Base-by-base conservation (phyloP, 2,797 vertebrate species). In the Helicolenus hilgendorfi region DNA sequence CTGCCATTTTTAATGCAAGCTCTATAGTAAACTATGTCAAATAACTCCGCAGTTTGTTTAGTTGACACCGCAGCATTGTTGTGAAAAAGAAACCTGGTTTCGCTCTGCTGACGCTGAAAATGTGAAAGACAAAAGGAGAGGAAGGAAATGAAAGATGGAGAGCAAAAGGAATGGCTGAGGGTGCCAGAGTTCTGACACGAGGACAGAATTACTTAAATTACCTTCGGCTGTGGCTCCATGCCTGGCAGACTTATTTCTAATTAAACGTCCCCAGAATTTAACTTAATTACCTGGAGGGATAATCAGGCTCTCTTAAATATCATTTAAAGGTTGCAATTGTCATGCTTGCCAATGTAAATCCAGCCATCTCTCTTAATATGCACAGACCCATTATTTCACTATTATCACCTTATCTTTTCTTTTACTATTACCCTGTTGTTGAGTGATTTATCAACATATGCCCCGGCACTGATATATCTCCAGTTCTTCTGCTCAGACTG, bases 251-350 rank as follows among this genome's bases (percentile, higher is more conserved):
- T 93, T 95, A 94, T 95, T 97, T 96, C 92, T 95, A 95, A 96
- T 96, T 96, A 97, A 97, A 96, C 79, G 72, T 96, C 91, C 92
- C 87, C 76, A 83, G 93, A 95, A 95, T 96, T 95, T 84, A 91
- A 93, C 86, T 86, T 95, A 95, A 97, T 96, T 95, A 95, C 93
- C 93, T 93, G 90, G 87, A 93, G 89, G 85, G 91, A 95, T 96
- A 94, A 94, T 96, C 85, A 82, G 86, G 77, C 88, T 91, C 91
- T 96, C 91, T 94, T 92, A 96, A 97, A 96, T 96, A 96, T 94
- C 87, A 96, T 94, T 95, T 94, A 96, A 97, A 97, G 95, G 95
- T 96, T 97, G 92, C 88, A 92, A 86, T 93, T 94, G 86, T 92
- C 92, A 90, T 89, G 87, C 87, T 87, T 84, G 60, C 87, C 76